A percentile compares a stretch with the other conserved stretches of the same genome.
Conservation (phyloP, 2,113 vertebrate species). For the Python bivittatus region DNA sequence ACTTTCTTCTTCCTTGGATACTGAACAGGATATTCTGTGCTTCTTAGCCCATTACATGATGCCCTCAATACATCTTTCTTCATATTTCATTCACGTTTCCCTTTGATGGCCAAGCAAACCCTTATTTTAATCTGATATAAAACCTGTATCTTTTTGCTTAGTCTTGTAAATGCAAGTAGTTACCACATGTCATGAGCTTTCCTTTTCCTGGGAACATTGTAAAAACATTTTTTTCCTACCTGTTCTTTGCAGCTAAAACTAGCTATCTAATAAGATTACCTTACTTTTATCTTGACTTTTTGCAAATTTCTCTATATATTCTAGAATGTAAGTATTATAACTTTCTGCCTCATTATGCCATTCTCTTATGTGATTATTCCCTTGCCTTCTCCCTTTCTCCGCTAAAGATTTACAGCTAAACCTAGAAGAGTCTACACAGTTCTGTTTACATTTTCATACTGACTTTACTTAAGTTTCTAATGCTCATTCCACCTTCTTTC, state of each 20-base stretch:
- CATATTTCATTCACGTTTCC: background rate
- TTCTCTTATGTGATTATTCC: background rate
- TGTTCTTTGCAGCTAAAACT: background rate
- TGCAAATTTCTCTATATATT: background rate
- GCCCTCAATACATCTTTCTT: background rate
- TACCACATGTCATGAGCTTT: background rate
- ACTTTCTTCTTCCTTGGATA: background rate
- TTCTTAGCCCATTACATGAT: background rate
- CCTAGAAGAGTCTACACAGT: background rate
- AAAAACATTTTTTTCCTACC: background rate
- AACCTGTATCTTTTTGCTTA: background rate
- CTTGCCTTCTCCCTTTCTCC: background rate
- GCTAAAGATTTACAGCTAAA: background rate
- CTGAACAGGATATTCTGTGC: background rate
- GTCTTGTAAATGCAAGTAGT: background rate
- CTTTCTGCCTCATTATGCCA: background rate
- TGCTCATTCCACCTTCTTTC: accelerated
- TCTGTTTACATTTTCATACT: background rate
- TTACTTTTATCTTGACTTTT: background rate
- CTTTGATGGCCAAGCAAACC: background rate
- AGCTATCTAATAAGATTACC: background rate
- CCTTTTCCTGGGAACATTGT: background rate
- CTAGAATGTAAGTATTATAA: background rate
- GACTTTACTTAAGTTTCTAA: background rate
- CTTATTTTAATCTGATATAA: background rate